These are phyloP conservation scores for Melinaea marsaeus DNA, from an alignment of 2,888 invertebrate genomes.

Conservation along the genomic window DNA sequence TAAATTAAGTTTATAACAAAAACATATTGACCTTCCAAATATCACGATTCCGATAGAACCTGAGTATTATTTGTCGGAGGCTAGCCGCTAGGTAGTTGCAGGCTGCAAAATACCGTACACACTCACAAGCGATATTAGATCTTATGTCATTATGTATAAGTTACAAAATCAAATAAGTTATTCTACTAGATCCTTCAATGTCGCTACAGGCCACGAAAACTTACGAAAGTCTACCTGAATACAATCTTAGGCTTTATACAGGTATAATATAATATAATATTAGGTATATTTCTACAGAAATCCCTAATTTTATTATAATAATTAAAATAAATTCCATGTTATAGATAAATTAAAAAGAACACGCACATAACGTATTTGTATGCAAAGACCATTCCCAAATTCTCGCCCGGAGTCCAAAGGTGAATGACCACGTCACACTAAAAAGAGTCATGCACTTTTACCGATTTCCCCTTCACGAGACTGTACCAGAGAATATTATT, in stretches of 20 bases:
- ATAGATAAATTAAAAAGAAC: constrained; percentile 19
- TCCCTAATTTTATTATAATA: neutral
- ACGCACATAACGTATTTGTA: constrained; percentile 43
- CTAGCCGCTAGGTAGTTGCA: constrained; percentile 10
- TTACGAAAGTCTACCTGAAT: constrained; percentile 57
- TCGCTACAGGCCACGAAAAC: constrained; percentile 63
- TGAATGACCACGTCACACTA: constrained; percentile 55
- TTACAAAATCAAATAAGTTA: constrained; percentile 13
- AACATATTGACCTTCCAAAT: constrained; percentile 51
- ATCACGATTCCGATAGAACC: constrained; percentile 51
- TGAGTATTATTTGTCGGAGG: neutral
- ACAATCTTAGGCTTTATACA: constrained; percentile 7
- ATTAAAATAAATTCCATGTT: neutral
- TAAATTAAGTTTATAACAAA: constrained; percentile 10
- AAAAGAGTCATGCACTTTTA: constrained; percentile 23
- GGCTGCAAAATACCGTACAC: constrained; percentile 11
- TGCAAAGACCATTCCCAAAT: constrained; percentile 54
- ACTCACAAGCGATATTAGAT: constrained; percentile 10
- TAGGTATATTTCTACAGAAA: neutral
- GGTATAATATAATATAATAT: constrained; percentile 25
- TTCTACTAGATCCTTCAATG: constrained; percentile 65
- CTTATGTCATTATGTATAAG: constrained; percentile 13
- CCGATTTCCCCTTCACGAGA: constrained; percentile 12
- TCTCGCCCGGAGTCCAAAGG: constrained; percentile 53
- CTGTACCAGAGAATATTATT: neutral